A percentile compares a stretch with the other conserved stretches of the same genome.
Evolutionary conservation across 2,113 vertebrate species (phyloP).

Genomic region (Platichthys flesus): DNA sequence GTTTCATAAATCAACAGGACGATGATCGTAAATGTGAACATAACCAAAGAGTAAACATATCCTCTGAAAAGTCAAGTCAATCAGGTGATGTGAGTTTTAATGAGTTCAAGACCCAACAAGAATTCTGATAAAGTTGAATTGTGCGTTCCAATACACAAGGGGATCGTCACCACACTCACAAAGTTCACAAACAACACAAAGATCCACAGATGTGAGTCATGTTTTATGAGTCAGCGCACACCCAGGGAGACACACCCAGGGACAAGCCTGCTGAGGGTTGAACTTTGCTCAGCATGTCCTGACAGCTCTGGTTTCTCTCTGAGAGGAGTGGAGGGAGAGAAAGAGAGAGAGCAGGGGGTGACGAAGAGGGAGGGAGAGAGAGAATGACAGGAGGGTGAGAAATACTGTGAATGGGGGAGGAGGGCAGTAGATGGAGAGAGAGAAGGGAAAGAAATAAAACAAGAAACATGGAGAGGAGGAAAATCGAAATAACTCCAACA

Average conservation of each 20-base stretch:
- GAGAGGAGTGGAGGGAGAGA: slow-evolving; percentile 7
- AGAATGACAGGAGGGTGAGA: slow-evolving; percentile 17
- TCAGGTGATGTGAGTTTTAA: no score
- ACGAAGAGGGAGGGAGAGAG: background rate
- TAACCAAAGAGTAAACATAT: no score
- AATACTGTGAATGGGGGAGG: background rate
- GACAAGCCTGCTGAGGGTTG: background rate
- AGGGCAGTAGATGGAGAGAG: background rate
- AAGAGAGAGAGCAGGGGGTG: no score
- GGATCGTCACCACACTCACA: background rate
- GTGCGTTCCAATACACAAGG: background rate
- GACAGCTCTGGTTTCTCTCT: slow-evolving; percentile 43
- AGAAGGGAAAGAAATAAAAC: background rate
- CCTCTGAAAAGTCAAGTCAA: no score
- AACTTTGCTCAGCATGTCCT: slow-evolving; percentile 47
- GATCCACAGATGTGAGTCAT: slow-evolving; percentile 49
- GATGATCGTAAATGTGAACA: no score
- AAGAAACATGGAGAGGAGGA: background rate
- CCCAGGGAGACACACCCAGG: slow-evolving; percentile 55
- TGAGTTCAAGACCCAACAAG: no score
- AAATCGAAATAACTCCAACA: background rate
- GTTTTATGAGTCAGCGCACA: slow-evolving; percentile 27
- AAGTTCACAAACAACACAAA: slow-evolving; percentile 14
- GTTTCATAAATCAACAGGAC: no score
- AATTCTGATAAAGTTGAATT: no score